Percentiles rank a stretch among this genome's conserved stretches.
phyloP scores from a whole-genome alignment of 2,797 vertebrate genomes.

The Nannoperca australis region DNA sequence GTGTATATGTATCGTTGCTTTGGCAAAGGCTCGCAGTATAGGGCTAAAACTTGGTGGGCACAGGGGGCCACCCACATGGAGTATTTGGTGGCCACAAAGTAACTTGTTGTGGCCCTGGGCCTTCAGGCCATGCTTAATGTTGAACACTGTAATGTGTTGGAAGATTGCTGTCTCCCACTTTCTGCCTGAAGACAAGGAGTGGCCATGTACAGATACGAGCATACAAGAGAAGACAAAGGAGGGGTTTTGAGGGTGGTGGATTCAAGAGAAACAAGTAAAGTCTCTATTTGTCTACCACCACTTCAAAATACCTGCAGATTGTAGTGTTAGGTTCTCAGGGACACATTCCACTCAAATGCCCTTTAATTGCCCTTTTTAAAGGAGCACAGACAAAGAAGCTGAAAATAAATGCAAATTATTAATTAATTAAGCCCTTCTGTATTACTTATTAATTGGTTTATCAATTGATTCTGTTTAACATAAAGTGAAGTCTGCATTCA shows the following conservation, averaged over 20 bases:
- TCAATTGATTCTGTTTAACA: not conserved
- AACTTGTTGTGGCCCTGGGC: too few relatives aligned
- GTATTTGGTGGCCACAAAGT: too few relatives aligned
- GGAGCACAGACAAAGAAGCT: not conserved
- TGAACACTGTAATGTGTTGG: too few relatives aligned
- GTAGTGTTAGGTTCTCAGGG: not conserved
- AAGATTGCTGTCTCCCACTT: not conserved
- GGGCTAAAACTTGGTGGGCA: too few relatives aligned
- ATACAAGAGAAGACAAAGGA: not conserved
- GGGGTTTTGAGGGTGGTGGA: not conserved
- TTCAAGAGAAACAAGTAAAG: not conserved
- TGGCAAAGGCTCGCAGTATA: too few relatives aligned
- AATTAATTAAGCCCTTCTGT: not conserved
- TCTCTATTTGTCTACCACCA: not conserved
- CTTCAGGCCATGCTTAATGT: too few relatives aligned
- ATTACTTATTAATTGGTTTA: not conserved
- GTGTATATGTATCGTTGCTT: too few relatives aligned
- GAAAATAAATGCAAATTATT: not conserved
- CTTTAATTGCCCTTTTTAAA: not conserved
- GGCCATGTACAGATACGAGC: not conserved
- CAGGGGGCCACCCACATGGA: too few relatives aligned
- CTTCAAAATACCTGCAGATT: not conserved
- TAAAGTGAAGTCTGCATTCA: not conserved
- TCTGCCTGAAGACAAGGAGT: not conserved
- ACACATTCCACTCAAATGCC: not conserved